These are phyloP conservation scores for Cephus spinipes DNA, from an alignment of 2,888 invertebrate species.

Conservation along the genomic window DNA sequence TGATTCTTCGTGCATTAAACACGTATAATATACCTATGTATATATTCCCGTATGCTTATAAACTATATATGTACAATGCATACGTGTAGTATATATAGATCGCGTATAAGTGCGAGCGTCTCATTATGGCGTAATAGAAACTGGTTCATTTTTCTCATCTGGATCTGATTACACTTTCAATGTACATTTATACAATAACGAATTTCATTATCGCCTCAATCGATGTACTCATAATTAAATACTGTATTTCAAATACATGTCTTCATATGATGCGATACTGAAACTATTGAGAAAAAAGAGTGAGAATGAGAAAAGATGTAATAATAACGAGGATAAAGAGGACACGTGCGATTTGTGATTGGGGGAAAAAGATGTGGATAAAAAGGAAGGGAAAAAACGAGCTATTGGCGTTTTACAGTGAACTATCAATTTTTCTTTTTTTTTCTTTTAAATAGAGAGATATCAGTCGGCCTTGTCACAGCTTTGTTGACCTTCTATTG, in stretches of 20 bases:
- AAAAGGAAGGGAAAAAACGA: background rate
- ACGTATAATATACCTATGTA: background rate
- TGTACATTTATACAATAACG: background rate
- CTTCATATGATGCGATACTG: background rate
- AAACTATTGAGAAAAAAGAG: background rate
- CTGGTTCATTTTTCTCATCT: background rate
- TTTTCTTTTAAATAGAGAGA: background rate
- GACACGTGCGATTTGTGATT: background rate
- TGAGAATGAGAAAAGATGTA: background rate
- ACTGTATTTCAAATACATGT: background rate
- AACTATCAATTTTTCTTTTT: background rate
- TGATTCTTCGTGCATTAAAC: background rate
- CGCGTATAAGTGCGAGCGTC: background rate
- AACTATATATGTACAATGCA: background rate
- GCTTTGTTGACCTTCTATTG: conserved; percentile 21
- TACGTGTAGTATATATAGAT: background rate
- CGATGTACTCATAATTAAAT: background rate
- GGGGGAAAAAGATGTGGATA: background rate
- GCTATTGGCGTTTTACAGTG: background rate
- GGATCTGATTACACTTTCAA: background rate
- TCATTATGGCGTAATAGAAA: background rate
- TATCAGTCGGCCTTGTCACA: background rate
- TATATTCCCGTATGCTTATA: background rate
- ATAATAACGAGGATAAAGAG: background rate
- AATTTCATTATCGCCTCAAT: background rate